Conservation (phyloP, 2,797 vertebrate species). For the Phataginus tricuspis region DNA sequence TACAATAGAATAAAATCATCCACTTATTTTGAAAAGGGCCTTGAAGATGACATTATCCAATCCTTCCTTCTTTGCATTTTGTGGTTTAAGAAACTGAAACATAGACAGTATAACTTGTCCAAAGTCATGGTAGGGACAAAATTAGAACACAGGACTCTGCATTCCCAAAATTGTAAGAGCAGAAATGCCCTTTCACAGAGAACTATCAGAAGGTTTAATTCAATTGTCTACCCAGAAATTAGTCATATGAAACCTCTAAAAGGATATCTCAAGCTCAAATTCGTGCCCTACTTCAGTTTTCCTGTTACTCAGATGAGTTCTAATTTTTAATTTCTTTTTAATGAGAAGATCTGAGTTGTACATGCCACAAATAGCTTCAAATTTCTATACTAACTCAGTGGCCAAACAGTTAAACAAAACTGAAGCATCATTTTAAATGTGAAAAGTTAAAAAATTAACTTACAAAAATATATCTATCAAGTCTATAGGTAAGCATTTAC, state of each 20-base stretch:
- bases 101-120: background rate
- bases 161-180: background rate
- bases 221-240: background rate
- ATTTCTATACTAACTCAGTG: background rate
- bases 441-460: conserved; percentile 59
- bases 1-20: background rate
- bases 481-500: conserved; percentile 71
- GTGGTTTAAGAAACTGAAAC: background rate
- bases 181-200: background rate
- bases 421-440: conserved; percentile 61
- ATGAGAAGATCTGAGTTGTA: conserved; percentile 71
- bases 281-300: background rate
- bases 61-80: background rate
- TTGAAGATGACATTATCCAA: background rate
- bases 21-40: background rate
- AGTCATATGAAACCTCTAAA: background rate
- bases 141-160: background rate
- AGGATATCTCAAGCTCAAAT: background rate
- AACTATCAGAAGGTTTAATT: background rate
- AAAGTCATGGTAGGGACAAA: background rate
- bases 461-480: conserved; percentile 71
- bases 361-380: conserved; percentile 32
- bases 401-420: conserved; percentile 14
- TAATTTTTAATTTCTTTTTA: conserved; percentile 60
- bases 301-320: background rate